Base-by-base conservation (phyloP, 2,113 vertebrate genomes). In the Passerina amoena region DNA sequence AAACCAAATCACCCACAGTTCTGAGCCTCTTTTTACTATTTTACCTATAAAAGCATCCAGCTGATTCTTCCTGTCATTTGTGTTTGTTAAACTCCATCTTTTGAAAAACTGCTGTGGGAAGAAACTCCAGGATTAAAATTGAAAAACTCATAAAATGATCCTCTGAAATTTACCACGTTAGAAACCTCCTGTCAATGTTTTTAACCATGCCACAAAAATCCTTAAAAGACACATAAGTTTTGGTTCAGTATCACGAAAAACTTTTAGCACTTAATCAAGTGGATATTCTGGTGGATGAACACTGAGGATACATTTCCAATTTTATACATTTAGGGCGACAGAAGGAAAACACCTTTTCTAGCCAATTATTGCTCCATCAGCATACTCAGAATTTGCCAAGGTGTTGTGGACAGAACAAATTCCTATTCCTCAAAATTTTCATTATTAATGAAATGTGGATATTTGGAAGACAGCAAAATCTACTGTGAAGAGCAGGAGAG, bases 321-420 rank as follows among this genome's bases (percentile, higher is more conserved):
- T 65, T 60, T 64, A 30, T 30, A 38, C 1, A 1, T 60, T 76
- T 25, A 28, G 7, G 38, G 54, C 50, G 19, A 17, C 53, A 84
- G 56, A 42, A 84, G 19, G 5, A 14, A 6, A 1, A 38, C 35
- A 75, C 30, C 8, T 82, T 91, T 91, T 33, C n/a, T n/a, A 56
- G 27, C 9, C 22, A 31, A 22, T 48, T 88, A 21, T n/a, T 83
- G 23, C 45, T 63, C 35, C 30, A 25, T 25, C 51, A 31, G 17
- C 9, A 1, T 4, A 13, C 10, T 14, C 24, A 6, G 72, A 48
- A 70, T 68, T 27, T 78, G n/a, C 13, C 2, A 0, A 0, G 1
- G 24, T 16, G 30, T 2, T 25, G 27, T 10, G 64, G 51, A n/a
- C 27, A 68, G 35, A 37, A 60, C 9, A 15, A 33, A 17, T 40